Conservation (phyloP, 2,797 vertebrate species). For the Rhinogobio ventralis region DNA sequence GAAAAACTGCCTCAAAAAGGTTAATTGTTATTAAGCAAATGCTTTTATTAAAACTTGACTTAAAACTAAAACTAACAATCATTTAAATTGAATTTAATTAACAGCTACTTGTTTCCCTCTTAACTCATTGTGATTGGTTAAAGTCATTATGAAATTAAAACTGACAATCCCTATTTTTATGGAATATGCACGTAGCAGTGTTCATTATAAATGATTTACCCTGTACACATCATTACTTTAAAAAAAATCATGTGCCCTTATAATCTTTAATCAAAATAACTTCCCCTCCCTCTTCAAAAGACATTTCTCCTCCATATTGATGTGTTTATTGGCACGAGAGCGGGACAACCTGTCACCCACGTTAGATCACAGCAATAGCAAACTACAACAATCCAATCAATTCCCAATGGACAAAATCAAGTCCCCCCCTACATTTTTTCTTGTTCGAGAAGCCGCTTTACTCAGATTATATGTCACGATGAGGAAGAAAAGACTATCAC, state of each 20-base stretch:
- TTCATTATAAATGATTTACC: too few relatives aligned
- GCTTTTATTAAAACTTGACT: neutral
- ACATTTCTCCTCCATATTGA: neutral
- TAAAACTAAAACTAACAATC: neutral
- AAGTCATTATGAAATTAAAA: too few relatives aligned
- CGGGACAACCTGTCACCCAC: neutral
- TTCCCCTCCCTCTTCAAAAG: neutral
- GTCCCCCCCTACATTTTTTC: neutral
- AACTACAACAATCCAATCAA: neutral
- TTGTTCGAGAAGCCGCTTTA: neutral
- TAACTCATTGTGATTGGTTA: too few relatives aligned
- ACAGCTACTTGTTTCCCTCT: too few relatives aligned
- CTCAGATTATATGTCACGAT: neutral
- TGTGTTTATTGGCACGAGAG: neutral
- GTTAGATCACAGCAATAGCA: neutral
- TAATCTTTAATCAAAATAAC: neutral
- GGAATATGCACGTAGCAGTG: neutral
- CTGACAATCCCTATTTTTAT: too few relatives aligned
- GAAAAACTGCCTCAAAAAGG: neutral
- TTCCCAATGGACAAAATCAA: neutral
- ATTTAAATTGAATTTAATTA: neutral
- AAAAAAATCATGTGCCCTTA: neutral
- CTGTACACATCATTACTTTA: too few relatives aligned
- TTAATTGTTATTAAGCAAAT: neutral
- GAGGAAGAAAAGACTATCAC: too few relatives aligned